Percentiles rank a stretch among this genome's conserved stretches.
phyloP scores from a whole-genome alignment of 2,113 vertebrate species.

The Stictonetta naevosa region DNA sequence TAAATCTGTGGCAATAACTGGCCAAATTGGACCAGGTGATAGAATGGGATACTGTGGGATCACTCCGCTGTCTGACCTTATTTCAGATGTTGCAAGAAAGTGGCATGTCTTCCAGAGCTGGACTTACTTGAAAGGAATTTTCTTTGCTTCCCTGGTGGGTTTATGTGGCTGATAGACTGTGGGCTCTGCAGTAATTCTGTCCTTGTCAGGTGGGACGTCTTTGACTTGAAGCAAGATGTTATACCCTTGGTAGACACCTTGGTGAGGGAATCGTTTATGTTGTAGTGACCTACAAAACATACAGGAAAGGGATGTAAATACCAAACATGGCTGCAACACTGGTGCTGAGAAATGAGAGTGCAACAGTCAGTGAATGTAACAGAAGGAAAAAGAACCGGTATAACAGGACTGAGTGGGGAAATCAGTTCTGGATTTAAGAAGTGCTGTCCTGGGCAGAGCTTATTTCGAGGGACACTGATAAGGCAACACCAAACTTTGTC shows the following conservation, averaged over 20 bases:
- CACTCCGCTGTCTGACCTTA: neutral
- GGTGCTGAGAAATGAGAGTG: neutral
- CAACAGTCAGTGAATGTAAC: neutral
- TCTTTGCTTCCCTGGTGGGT: slow-evolving; percentile 35
- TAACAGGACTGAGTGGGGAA: neutral
- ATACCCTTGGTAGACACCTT: slow-evolving; percentile 61
- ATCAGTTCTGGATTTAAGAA: neutral
- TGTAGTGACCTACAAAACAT: slow-evolving; percentile 76
- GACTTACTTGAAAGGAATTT: slow-evolving; percentile 71
- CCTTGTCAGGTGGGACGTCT: slow-evolving; percentile 31
- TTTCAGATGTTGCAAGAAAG: rapidly evolving
- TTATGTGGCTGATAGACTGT: slow-evolving; percentile 73
- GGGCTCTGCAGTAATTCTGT: slow-evolving; percentile 71
- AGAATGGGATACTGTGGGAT: neutral
- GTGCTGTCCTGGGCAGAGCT: slow-evolving; percentile 2
- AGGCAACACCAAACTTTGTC: neutral
- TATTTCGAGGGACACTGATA: slow-evolving; percentile 10
- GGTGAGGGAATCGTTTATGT: slow-evolving; percentile 65
- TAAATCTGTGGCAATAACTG: neutral
- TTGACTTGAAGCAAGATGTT: slow-evolving; percentile 81
- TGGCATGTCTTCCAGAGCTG: neutral
- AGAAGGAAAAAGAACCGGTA: neutral
- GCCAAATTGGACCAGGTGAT: neutral
- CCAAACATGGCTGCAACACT: neutral
- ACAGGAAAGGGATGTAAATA: slow-evolving; percentile 29